Evolutionary conservation across 2,888 invertebrate species (phyloP).

Genomic region (Zygaena filipendulae): DNA sequence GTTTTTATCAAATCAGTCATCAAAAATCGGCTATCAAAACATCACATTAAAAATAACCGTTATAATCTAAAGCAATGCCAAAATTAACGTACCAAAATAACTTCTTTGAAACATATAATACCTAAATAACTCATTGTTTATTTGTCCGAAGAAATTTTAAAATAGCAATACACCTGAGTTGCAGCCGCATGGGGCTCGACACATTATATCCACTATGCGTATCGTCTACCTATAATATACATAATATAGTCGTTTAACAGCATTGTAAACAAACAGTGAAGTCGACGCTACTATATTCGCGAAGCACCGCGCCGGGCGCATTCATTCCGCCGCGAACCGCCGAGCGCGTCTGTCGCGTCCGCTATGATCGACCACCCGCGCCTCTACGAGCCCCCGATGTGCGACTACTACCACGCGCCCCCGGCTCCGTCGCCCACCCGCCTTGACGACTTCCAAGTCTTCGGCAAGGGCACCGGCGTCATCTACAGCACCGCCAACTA

Average conservation of each 20-base stretch:
- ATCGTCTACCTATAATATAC: too few species aligned
- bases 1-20: too few species aligned
- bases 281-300: constrained; percentile 32
- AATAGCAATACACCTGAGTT: too few species aligned
- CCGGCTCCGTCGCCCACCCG: constrained; percentile 47
- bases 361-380: constrained; percentile 60
- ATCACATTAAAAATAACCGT: too few species aligned
- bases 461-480: constrained; percentile 47
- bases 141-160: too few species aligned
- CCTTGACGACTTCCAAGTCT: constrained; percentile 59
- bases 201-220: constrained; percentile 5
- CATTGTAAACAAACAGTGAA: constrained; percentile 50
- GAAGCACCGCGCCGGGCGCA: constrained; percentile 23
- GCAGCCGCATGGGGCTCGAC: constrained; percentile 1
- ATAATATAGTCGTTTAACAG: too few species aligned
- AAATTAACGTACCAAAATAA: too few species aligned
- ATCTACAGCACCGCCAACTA: constrained; percentile 51
- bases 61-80: too few species aligned
- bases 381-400: constrained; percentile 55
- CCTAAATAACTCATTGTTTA: too few species aligned
- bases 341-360: constrained; percentile 34
- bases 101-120: too few species aligned
- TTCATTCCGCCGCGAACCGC: constrained; percentile 26
- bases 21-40: too few species aligned
- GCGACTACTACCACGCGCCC: constrained; percentile 43